Evolutionary conservation across 2,113 vertebrate species (phyloP), one percentile per base, ranked within the genome.

Genomic region (Arothron firmamentum): DNA sequence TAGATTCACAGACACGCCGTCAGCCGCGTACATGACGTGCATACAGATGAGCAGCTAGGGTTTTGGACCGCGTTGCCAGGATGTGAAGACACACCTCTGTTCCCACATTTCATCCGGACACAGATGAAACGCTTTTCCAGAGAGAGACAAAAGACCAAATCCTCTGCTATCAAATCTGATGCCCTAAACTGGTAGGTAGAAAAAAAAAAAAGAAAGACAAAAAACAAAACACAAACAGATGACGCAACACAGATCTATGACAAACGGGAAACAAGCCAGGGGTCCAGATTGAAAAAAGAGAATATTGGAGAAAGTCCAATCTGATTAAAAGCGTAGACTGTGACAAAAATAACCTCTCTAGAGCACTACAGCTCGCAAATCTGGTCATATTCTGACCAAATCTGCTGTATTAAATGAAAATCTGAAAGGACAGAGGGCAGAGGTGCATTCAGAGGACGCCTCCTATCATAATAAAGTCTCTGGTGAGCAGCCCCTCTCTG

Each of bases 291-390:
- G 50, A 80, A 46, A 46, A 45, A 46, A 48, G 50, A 59, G 31
- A 45, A 62, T n/a, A 28, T 4, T 4, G 48, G 52, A 53, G 56
- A 80, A 67, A 74, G 45, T 54, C 67, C n/a, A 75, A 74, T 77
- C 68, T 63, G 85, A 78, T 85, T 82, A 80, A 62, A 2, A 59
- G 66, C 52, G 20, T 54, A 77, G 28, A 73, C 55, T 54, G 61
- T 53, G 63, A 75, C 20, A 25, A 12, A 66, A 21, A 57, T 62
- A 75, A 73, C 60, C 72, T 75, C 78, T 78, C 70, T 56, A 2
- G 11, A 14, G 52, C 54, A 42, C 48, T 1, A 62, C 72, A 69
- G 61, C 54, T 59, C 41, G 6, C 46, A 72, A 77, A 71, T 73
- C 59, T 46, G 52, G 38, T 19, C n/a, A 6, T 63, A 55, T 70